Evolutionary conservation across 2,888 invertebrate genomes (phyloP).

Genomic region (Sthenelais limicola): DNA sequence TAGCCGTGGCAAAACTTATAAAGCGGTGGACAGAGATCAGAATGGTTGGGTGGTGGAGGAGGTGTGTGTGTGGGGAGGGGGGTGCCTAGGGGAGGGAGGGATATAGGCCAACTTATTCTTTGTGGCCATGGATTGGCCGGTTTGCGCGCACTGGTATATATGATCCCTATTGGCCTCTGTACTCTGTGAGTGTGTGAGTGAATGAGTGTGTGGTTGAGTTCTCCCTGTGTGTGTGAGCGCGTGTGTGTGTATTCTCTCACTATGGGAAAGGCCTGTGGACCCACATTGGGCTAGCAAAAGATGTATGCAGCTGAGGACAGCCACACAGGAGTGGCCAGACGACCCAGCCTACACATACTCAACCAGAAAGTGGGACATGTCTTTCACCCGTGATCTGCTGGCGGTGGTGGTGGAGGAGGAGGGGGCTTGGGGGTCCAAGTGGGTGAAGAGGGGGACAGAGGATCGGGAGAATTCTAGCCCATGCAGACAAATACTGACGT

Average conservation of each 20-base stretch:
- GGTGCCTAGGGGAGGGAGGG: slow-evolving; percentile 1
- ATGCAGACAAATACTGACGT: slow-evolving; percentile 18
- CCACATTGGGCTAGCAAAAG: slow-evolving; percentile 13
- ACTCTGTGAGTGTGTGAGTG: too few species aligned
- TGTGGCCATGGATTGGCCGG: slow-evolving; percentile 26
- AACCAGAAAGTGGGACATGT: slow-evolving; percentile 29
- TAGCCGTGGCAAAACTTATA: too few species aligned
- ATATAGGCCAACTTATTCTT: too few species aligned
- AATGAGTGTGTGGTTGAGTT: too few species aligned
- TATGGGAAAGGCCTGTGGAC: too few species aligned
- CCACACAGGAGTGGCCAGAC: slow-evolving; percentile 30
- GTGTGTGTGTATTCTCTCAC: too few species aligned
- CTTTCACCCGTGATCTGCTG: slow-evolving; percentile 35
- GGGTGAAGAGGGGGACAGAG: neutral
- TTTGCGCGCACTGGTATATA: slow-evolving; percentile 28
- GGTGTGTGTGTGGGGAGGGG: neutral
- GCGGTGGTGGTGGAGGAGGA: slow-evolving; percentile 6
- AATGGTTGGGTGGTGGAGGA: slow-evolving; percentile 4
- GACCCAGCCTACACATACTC: slow-evolving; percentile 9
- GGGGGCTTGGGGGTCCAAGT: neutral
- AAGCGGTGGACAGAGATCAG: too few species aligned
- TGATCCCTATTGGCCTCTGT: slow-evolving; percentile 28
- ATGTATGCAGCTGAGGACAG: slow-evolving; percentile 37
- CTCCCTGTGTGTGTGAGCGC: too few species aligned
- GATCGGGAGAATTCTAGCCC: too few species aligned